phyloP scores from a whole-genome alignment of 1,140 invertebrate genomes.

The Coptotermes formosanus region DNA sequence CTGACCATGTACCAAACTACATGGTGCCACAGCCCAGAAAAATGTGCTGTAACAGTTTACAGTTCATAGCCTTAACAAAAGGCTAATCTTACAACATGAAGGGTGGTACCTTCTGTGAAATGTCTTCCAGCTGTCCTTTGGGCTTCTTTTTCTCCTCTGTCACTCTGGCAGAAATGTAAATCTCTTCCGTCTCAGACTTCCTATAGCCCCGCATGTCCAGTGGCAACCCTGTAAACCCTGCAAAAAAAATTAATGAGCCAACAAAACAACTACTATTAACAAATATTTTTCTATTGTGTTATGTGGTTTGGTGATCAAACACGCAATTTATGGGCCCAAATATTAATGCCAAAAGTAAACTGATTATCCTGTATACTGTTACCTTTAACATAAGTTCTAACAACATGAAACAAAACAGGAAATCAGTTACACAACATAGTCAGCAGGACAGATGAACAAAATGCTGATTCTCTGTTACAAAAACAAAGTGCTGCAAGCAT shows the following conservation, averaged over 20 bases:
- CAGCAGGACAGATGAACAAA: too few relatives aligned
- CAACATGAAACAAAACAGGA: too few relatives aligned
- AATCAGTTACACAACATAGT: too few relatives aligned
- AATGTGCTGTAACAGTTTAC: neutral
- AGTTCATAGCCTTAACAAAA: too few relatives aligned
- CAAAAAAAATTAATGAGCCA: neutral
- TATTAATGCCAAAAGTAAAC: too few relatives aligned
- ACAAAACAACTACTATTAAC: neutral
- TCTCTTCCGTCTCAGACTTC: conserved; percentile 27
- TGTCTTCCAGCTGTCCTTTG: conserved; percentile 22
- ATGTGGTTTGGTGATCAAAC: too few relatives aligned
- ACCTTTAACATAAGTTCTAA: too few relatives aligned
- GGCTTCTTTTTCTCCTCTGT: conserved; percentile 37
- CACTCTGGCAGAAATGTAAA: conserved; percentile 35
- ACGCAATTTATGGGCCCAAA: too few relatives aligned
- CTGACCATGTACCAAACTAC: too few relatives aligned
- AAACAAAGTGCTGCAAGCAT: too few relatives aligned
- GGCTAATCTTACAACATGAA: neutral
- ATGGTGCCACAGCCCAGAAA: neutral
- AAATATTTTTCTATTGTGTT: neutral
- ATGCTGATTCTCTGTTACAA: too few relatives aligned
- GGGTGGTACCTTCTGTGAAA: neutral
- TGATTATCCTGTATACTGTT: too few relatives aligned
- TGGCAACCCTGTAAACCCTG: conserved; percentile 33
- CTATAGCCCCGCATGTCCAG: conserved; percentile 33